A percentile compares a stretch with the other conserved stretches of the same genome.
Conservation (phyloP, 2,113 vertebrate genomes). For the Pipra filicauda region DNA sequence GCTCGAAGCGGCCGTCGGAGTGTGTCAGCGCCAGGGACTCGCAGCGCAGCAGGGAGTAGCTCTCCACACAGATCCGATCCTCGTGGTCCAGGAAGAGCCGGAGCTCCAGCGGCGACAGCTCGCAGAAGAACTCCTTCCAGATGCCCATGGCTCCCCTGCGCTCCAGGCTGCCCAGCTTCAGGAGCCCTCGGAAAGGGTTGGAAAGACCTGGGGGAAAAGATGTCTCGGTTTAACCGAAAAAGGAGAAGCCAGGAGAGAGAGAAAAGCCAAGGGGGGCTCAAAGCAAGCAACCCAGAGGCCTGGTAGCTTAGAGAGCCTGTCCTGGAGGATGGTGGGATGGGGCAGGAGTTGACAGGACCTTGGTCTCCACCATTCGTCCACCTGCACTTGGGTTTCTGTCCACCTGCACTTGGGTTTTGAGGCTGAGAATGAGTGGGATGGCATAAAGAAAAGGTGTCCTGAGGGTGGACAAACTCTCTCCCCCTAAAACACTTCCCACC, state of each 20-base stretch:
- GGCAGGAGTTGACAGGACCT: not conserved
- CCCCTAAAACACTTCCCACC: not conserved
- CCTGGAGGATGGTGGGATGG: not conserved
- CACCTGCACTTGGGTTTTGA: not conserved
- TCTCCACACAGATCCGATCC: constrained; percentile 84
- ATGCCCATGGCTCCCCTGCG: constrained; percentile 83
- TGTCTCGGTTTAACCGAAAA: not conserved
- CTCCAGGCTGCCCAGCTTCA: constrained; percentile 93
- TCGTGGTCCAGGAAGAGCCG: constrained; percentile 82
- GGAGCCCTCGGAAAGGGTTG: constrained; percentile 91
- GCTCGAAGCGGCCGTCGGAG: constrained; percentile 85
- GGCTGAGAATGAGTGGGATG: not conserved
- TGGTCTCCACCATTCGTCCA: not conserved
- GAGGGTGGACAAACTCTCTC: not conserved
- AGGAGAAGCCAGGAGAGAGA: not conserved
- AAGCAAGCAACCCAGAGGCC: not conserved
- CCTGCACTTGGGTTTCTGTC: not conserved
- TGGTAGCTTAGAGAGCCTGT: not conserved
- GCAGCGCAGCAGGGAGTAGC: constrained; percentile 87
- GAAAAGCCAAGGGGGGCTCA: not conserved
- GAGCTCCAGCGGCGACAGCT: constrained; percentile 90
- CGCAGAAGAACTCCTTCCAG: constrained; percentile 90
- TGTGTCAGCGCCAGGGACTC: constrained; percentile 78
- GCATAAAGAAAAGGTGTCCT: not conserved
- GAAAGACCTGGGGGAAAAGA: constrained; percentile 76